Base-by-base conservation (phyloP, 2,888 invertebrate genomes). In the Tanytarsus gracilentus region DNA sequence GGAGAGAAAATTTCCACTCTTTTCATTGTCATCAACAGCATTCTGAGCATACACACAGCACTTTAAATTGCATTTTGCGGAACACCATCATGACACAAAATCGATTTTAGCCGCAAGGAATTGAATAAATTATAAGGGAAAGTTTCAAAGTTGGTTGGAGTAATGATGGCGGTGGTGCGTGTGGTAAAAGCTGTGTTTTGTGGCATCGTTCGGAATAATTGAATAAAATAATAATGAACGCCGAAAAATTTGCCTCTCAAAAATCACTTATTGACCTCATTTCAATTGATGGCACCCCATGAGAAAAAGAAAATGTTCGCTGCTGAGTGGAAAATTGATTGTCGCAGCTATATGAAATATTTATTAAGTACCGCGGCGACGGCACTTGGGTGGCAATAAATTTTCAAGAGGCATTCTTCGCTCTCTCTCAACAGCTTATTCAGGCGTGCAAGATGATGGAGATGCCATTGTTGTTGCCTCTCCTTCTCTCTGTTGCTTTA, bases 191-290 rank as follows among this genome's bases (percentile, higher is more conserved):
- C n/a, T n/a, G n/a, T n/a, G n/a, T n/a, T n/a, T n/a, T n/a, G n/a
- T n/a, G n/a, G n/a, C n/a, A n/a, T n/a, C n/a, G n/a, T n/a, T n/a
- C n/a, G 25, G 21, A 21, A 50, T 26, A 50, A 26, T 50, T 50
- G 50, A 50, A 50, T 14, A 27, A 14, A 48, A 26, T 50, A 50
- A 50, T 50, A 50, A 50, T n/a, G n/a, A 50, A 21, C 21, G 48
- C 21, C 48, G 16, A 9, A 18, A 21, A 48, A 48, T 48, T 21
- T 18, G 11, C 9, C 21, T 9, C 21, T 11, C 6, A 8, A 30
- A 48, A 50, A 50, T 27, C 50, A 50, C 50, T 50, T 50, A 50
- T 50, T 50, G 50, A 50, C 50, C 50, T 27, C 50, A 27, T 50
- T 50, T 14, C n/a, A 27, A 14, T 50, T 8, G 7, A 30, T 11